Percentiles rank a stretch among this genome's conserved stretches.
Conservation (phyloP, 35 echinoderm and acorn worm genomes). For the Heliocidaris tuberculata region DNA sequence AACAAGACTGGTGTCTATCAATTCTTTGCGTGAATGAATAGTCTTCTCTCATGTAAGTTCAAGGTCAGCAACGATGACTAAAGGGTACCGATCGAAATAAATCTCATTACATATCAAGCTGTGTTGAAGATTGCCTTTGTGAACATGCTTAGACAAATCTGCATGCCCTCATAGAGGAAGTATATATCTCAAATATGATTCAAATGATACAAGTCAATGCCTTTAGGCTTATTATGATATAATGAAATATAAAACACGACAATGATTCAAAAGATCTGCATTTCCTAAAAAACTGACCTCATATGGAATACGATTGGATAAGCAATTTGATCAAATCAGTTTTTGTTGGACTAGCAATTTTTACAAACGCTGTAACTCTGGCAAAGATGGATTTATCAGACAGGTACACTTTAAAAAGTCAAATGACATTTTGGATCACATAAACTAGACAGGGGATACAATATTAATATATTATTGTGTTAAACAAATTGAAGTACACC, state of each 20-base stretch:
- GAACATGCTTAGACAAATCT: not conserved
- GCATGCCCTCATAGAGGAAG: not conserved
- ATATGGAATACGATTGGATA: not conserved
- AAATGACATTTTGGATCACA: no score
- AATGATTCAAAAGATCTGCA: not conserved
- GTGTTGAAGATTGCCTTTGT: not conserved
- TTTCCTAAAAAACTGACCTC: not conserved
- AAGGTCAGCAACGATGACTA: not conserved
- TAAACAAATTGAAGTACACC: no score
- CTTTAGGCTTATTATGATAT: not conserved
- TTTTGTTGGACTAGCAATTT: not conserved
- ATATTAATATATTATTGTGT: no score
- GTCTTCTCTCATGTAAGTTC: not conserved
- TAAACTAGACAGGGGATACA: no score
- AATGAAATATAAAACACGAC: not conserved
- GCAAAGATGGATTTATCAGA: not conserved
- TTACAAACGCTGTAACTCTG: not conserved
- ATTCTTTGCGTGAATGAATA: not conserved
- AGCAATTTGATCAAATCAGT: not conserved
- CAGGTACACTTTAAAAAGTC: not conserved
- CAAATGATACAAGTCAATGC: not conserved
- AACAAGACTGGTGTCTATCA: conserved; percentile 3
- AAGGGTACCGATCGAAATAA: conserved; percentile 2
- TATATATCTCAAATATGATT: not conserved
- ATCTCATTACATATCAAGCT: not conserved